A percentile compares a stretch with the other conserved stretches of the same genome.
These are phyloP conservation scores for Teleogryllus oceanicus DNA, from an alignment of 2,888 invertebrate genomes.

Conservation along the genomic window DNA sequence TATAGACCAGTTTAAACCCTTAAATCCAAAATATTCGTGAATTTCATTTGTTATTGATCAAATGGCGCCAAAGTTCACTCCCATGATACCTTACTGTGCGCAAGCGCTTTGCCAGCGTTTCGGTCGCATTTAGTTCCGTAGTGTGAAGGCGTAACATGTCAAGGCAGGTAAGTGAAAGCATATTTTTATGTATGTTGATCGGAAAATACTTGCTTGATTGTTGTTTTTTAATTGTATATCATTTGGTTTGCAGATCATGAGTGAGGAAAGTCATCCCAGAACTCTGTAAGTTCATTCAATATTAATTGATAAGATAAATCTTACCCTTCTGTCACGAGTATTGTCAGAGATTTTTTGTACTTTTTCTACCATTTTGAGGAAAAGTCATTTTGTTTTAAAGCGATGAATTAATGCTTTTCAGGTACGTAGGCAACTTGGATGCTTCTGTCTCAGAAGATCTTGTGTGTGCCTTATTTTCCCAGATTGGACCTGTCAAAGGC, in stretches of 20 bases:
- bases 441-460: conserved; percentile 55
- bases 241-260: conserved; percentile 27
- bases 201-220: background rate
- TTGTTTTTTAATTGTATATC: background rate
- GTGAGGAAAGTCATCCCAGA: conserved; percentile 30
- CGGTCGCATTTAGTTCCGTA: conserved; percentile 19
- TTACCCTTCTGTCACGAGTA: conserved; percentile 22
- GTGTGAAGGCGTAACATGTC: conserved; percentile 3
- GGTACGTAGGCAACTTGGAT: conserved; percentile 58
- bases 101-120: conserved; percentile 18
- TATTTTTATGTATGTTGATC: background rate
- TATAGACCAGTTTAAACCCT: too few species aligned
- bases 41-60: conserved; percentile 29
- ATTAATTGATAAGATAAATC: conserved; percentile 18
- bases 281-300: conserved; percentile 28
- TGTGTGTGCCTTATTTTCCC: conserved; percentile 56
- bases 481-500: conserved; percentile 59
- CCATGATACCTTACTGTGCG: conserved; percentile 20
- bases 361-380: too few species aligned
- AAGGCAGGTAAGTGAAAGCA: conserved; percentile 18
- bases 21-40: background rate
- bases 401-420: conserved; percentile 29
- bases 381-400: too few species aligned
- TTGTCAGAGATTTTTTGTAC: too few species aligned
- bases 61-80: conserved; percentile 27